Percentiles rank a stretch among this genome's conserved stretches.
These are phyloP conservation scores for Antedon mediterranea DNA, from an alignment of 53 echinoderm and acorn worm species.

Conservation along the genomic window DNA sequence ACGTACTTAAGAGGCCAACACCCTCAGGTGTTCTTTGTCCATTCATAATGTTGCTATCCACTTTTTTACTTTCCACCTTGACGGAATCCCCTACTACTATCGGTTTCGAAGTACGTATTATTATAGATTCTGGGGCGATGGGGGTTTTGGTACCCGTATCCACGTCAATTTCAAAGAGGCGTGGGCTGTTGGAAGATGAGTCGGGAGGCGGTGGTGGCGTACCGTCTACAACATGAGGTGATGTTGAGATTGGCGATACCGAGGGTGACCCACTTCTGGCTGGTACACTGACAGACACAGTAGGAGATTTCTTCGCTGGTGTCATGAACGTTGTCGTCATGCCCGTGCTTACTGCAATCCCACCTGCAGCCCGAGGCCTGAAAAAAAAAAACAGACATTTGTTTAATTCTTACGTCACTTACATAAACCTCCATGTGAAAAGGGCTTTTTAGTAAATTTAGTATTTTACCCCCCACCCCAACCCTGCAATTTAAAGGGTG, in stretches of 20 bases:
- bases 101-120: not conserved
- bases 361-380: not conserved
- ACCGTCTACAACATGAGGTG: not conserved
- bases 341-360: not conserved
- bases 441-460: too few species aligned
- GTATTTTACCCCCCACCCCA: too few species aligned
- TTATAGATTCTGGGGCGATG: not conserved
- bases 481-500: too few species aligned
- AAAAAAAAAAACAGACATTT: not conserved
- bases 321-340: not conserved
- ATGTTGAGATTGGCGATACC: not conserved
- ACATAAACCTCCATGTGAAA: too few species aligned
- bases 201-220: not conserved
- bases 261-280: not conserved
- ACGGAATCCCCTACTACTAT: not conserved
- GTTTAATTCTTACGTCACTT: too few species aligned
- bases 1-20: not conserved
- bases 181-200: not conserved
- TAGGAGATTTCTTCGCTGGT: not conserved
- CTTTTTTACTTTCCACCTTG: not conserved
- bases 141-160: constrained; percentile 69
- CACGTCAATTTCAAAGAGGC: constrained; percentile 49
- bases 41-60: not conserved
- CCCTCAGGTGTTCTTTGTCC: not conserved
- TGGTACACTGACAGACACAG: not conserved